phyloP scores from a whole-genome alignment of 1,140 invertebrate genomes.

The Drosophila funebris region DNA sequence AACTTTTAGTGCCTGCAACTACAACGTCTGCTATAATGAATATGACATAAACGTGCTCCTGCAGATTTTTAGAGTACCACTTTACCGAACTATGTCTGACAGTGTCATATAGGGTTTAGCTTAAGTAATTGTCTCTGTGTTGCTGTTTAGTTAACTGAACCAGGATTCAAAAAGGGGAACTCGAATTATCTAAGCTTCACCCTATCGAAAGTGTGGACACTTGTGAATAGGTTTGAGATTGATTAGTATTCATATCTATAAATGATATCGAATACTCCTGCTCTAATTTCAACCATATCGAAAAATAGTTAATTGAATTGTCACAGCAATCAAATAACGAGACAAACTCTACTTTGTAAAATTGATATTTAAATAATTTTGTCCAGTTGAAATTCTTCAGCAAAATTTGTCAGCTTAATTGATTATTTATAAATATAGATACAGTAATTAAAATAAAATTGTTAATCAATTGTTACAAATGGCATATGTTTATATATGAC shows the following conservation, averaged over 20 bases:
- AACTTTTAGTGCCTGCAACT: conserved; percentile 58
- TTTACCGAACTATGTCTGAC: neutral
- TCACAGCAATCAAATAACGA: no score
- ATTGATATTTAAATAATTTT: conserved; percentile 3
- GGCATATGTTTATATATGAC: no score
- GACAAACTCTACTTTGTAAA: no score
- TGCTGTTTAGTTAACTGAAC: no score
- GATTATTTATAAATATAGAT: neutral
- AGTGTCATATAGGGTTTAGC: neutral
- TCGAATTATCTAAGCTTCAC: no score
- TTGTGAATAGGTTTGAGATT: no score
- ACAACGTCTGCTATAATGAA: conserved; percentile 52
- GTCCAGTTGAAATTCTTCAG: neutral
- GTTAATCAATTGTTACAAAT: neutral
- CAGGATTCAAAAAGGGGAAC: no score
- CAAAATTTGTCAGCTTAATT: neutral
- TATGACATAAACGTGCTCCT: conserved; percentile 60
- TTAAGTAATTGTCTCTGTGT: neutral
- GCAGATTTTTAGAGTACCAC: conserved; percentile 31
- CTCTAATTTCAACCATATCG: neutral
- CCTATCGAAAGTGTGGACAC: no score
- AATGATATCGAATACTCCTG: no score
- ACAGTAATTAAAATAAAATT: neutral
- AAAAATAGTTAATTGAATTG: conserved; percentile 1
- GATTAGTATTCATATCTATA: no score